Evolutionary conservation across 2,888 invertebrate genomes (phyloP).

Genomic region (Phragmatobia fuliginosa): DNA sequence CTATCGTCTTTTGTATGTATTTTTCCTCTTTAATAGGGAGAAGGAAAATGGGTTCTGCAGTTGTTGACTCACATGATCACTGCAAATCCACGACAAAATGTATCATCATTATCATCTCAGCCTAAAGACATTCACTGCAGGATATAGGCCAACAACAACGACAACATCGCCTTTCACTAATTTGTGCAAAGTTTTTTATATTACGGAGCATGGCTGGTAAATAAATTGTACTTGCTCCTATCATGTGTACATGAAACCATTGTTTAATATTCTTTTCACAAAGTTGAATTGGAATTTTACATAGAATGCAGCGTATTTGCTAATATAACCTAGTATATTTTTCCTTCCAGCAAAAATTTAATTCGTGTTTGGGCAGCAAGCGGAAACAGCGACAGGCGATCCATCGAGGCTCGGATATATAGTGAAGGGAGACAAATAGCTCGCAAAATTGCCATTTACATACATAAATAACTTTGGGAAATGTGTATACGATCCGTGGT

Average conservation of each 20-base stretch:
- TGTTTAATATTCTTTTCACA: background rate
- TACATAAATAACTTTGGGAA: constrained; percentile 50
- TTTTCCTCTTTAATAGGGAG: no score
- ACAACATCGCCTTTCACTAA: no score
- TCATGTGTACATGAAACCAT: background rate
- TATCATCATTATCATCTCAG: no score
- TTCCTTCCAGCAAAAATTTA: constrained; percentile 46
- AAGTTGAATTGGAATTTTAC: background rate
- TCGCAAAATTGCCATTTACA: constrained; percentile 66
- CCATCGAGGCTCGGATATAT: constrained; percentile 58
- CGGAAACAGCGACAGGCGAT: constrained; percentile 60
- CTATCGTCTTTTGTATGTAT: no score
- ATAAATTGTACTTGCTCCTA: background rate
- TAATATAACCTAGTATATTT: constrained; percentile 12
- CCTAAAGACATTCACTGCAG: no score
- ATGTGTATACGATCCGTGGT: constrained; percentile 44
- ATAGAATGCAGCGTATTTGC: constrained; percentile 3
- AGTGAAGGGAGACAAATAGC: constrained; percentile 63
- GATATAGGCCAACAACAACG: no score
- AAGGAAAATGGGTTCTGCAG: no score
- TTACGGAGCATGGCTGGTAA: background rate
- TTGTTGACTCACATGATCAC: no score
- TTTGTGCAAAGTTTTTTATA: no score
- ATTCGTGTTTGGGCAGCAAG: constrained; percentile 37
- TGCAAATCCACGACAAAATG: no score